These are phyloP conservation scores for Danio rerio DNA, from an alignment of 2,113 vertebrate species.

Conservation along the genomic window GRCz12tu NC_133177.1:52341501-52342000, in stretches of 20 bases:
- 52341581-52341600: neutral
- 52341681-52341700: conserved; percentile 91
- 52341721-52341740: conserved; percentile 84
- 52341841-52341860: neutral
- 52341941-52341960: too few relatives aligned
- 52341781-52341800: neutral
- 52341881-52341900: neutral
- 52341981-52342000: too few relatives aligned
- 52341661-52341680: conserved; percentile 72
- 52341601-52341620: conserved; percentile 21
- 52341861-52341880: neutral
- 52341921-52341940: too few relatives aligned
- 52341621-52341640: conserved; percentile 10
- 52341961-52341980: too few relatives aligned
- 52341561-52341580: neutral
- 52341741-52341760: conserved; percentile 85
- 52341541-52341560: conserved; percentile 15
- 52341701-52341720: conserved; percentile 84
- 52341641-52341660: neutral
- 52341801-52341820: neutral
- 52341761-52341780: conserved; percentile 77
- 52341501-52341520: neutral
- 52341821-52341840: neutral
- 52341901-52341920: neutral
- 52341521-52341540: neutral